Evolutionary conservation across 2,888 invertebrate genomes (phyloP).

Genomic region (Dicyrtomina minuta): DNA sequence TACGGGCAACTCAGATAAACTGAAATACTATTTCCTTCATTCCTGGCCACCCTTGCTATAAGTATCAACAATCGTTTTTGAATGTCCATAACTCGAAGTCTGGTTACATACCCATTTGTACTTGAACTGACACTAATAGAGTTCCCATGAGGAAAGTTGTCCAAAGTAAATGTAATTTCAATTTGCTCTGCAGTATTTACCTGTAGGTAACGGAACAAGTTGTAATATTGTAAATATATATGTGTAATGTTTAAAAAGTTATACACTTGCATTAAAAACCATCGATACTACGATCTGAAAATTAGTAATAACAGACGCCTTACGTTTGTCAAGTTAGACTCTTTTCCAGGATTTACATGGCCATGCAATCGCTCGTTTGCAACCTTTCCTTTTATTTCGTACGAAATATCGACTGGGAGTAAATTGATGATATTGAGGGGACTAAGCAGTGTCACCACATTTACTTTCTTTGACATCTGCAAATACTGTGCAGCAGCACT

Average conservation of each 20-base stretch:
- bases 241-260: no score
- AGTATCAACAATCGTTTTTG: slow-evolving; percentile 73
- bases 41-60: slow-evolving; percentile 66
- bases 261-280: background rate
- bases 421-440: slow-evolving; percentile 83
- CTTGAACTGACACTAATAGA: slow-evolving; percentile 62
- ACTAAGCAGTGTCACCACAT: slow-evolving; percentile 80
- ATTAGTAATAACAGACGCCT: slow-evolving; percentile 45
- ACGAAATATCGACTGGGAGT: slow-evolving; percentile 77
- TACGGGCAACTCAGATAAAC: slow-evolving; percentile 64
- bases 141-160: slow-evolving; percentile 77
- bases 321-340: slow-evolving; percentile 57
- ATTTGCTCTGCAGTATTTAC: slow-evolving; percentile 72
- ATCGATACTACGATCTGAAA: background rate
- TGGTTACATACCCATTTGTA: slow-evolving; percentile 62
- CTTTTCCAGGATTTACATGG: slow-evolving; percentile 59
- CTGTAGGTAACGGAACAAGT: slow-evolving; percentile 57
- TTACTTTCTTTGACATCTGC: slow-evolving; percentile 69
- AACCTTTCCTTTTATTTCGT: slow-evolving; percentile 59
- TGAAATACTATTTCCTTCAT: slow-evolving; percentile 66
- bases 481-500: slow-evolving; percentile 39
- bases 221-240: no score
- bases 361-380: slow-evolving; percentile 42
- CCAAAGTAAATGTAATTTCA: slow-evolving; percentile 69
- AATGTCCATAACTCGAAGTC: slow-evolving; percentile 74